phyloP scores from a whole-genome alignment of 2,888 invertebrate genomes.

The Carcina quercana region DNA sequence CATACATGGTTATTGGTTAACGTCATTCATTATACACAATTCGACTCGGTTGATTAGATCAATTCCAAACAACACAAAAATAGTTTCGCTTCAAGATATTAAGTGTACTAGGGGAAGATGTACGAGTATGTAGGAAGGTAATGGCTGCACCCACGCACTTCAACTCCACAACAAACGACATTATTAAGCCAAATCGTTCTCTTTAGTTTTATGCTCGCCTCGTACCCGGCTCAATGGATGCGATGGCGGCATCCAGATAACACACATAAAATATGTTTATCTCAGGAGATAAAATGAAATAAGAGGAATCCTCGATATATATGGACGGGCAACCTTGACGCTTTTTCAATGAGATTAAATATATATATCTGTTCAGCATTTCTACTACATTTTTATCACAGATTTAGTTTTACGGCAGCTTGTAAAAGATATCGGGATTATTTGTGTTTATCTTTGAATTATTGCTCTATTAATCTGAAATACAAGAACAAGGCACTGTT shows the following conservation, averaged over 20 bases:
- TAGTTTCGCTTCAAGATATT: too few species aligned
- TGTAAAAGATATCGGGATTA: too few species aligned
- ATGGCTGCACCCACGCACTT: conserved; percentile 36
- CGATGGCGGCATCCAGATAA: conserved; percentile 34
- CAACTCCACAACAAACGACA: conserved; percentile 33
- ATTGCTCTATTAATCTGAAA: too few species aligned
- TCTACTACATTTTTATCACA: conserved; percentile 23
- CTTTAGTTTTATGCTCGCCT: conserved; percentile 46
- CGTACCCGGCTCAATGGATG: conserved; percentile 37
- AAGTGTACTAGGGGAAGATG: neutral
- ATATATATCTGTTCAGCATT: too few species aligned
- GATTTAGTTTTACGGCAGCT: conserved; percentile 34
- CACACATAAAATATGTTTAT: conserved; percentile 28
- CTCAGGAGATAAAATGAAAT: conserved; percentile 27
- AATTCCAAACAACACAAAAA: too few species aligned
- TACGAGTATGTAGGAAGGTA: neutral
- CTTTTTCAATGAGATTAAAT: conserved; percentile 44
- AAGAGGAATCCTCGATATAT: conserved; percentile 31
- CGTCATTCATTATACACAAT: too few species aligned
- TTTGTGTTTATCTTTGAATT: too few species aligned
- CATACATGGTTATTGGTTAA: too few species aligned
- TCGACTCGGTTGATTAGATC: too few species aligned
- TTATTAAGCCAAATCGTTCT: conserved; percentile 44
- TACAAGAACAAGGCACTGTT: too few species aligned
- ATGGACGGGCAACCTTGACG: conserved; percentile 32